Conservation (phyloP, 2,113 vertebrate species). For the Pampusana beccarii region DNA sequence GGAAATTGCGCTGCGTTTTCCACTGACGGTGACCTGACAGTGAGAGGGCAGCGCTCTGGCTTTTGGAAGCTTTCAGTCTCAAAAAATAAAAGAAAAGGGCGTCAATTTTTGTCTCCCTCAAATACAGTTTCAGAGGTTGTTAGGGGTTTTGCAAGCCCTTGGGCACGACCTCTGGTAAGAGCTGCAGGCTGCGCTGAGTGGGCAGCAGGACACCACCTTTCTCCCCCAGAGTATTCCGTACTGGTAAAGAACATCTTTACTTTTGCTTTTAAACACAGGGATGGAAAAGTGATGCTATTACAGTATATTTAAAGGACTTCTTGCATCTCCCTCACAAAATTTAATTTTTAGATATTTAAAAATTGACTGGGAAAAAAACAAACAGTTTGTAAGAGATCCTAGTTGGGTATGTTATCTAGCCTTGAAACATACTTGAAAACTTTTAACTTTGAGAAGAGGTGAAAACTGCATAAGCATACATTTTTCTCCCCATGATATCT, state of each 20-base stretch:
- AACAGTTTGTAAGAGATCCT: neutral
- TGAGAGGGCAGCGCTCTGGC: neutral
- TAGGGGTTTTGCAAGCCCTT: neutral
- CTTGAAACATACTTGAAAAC: neutral
- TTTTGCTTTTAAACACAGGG: neutral
- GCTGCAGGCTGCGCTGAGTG: neutral
- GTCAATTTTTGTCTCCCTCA: neutral
- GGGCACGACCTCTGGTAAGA: neutral
- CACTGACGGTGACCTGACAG: neutral
- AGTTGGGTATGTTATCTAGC: neutral
- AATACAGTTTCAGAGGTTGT: neutral
- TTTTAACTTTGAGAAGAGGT: neutral
- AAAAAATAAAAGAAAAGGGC: neutral
- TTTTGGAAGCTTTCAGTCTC: neutral
- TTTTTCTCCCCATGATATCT: rapidly evolving
- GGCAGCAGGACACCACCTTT: neutral
- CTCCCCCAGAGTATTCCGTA: neutral
- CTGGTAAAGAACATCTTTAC: neutral
- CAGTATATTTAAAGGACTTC: neutral
- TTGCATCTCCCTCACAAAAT: neutral
- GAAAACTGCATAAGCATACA: neutral
- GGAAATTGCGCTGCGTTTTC: neutral
- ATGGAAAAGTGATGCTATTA: neutral
- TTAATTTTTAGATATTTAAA: neutral
- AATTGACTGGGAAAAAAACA: neutral